Evolutionary conservation across 2,888 invertebrate species (phyloP), one percentile per base, ranked within the genome.

Genomic region (Nomada hirtipes): DNA sequence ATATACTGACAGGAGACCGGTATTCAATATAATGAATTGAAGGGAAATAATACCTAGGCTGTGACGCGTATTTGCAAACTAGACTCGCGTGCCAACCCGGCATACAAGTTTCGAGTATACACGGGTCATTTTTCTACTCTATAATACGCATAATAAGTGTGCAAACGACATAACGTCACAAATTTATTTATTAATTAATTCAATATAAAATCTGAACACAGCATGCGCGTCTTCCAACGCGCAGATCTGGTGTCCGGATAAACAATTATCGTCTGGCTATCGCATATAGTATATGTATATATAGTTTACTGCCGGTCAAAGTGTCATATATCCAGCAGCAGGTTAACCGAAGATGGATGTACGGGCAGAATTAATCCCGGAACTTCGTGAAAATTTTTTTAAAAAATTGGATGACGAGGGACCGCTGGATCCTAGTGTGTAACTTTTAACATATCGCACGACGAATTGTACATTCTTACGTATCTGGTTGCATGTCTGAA

Each of bases 341-440:
- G 82, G 63, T 83, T 83, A 70, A 74, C 59, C 61, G 69, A 89
- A 70, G 60, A 93, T 92, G 93, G 92, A 92, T 87, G 85, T 89
- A 63, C 89, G 87, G 50, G 44, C 81, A 20, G 90, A 91, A 79
- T 88, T 89, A 72, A 90, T 93, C 68, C 68, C 81, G 13, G 93
- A 93, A 61, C 88, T 93, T 11, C 91, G 93, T 29, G 92, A 92
- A 4, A 91, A 88, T 76, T 94, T 94, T 80, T 89, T 92, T 69
- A 92, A 90, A 76, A 92, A 91, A 83, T 76, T 93, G 11, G 89
- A 90, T 7, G 92, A 93, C 18, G 92, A 92, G 57, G 91, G 90
- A 52, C 86, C 91, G 69, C 86, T 92, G 9, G 91, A 91, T 74
- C 84, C 90, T 2, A 89, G 92, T 93, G 78, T 83, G 85, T 88